Conservation (phyloP, 2,888 invertebrate genomes). For the Drosophila infuscata region DNA sequence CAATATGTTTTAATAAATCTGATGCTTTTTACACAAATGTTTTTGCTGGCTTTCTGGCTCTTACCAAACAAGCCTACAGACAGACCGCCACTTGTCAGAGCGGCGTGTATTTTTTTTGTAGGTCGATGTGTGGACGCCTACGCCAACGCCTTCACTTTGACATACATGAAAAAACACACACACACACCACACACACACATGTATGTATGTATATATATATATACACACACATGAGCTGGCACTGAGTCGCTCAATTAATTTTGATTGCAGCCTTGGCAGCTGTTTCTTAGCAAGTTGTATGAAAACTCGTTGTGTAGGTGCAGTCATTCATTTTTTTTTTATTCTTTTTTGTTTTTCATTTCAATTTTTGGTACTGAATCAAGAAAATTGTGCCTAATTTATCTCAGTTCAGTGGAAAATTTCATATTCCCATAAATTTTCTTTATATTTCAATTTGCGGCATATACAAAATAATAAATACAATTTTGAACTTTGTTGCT, state of each 20-base stretch:
- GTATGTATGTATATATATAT: constrained; percentile 5
- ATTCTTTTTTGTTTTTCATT: constrained; percentile 35
- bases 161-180: constrained; percentile 35
- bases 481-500: constrained; percentile 20
- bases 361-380: constrained; percentile 17
- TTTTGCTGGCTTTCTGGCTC: constrained; percentile 11
- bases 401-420: constrained; percentile 48
- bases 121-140: constrained; percentile 63
- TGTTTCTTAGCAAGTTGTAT: constrained; percentile 46
- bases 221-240: constrained; percentile 34
- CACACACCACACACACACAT: neutral
- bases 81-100: constrained; percentile 53
- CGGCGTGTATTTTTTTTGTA: constrained; percentile 37
- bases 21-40: constrained; percentile 59
- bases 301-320: constrained; percentile 45
- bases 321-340: constrained; percentile 26
- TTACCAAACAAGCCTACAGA: constrained; percentile 25
- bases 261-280: constrained; percentile 77
- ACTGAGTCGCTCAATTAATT: constrained; percentile 76
- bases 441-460: constrained; percentile 11
- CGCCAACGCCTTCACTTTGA: constrained; percentile 73
- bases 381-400: constrained; percentile 22
- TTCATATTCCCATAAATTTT: constrained; percentile 49
- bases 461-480: constrained; percentile 8
- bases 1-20: constrained; percentile 46